A percentile compares a stretch with the other conserved stretches of the same genome.
phyloP scores from a whole-genome alignment of 2,797 vertebrate species.

The Falco cherrug region DNA sequence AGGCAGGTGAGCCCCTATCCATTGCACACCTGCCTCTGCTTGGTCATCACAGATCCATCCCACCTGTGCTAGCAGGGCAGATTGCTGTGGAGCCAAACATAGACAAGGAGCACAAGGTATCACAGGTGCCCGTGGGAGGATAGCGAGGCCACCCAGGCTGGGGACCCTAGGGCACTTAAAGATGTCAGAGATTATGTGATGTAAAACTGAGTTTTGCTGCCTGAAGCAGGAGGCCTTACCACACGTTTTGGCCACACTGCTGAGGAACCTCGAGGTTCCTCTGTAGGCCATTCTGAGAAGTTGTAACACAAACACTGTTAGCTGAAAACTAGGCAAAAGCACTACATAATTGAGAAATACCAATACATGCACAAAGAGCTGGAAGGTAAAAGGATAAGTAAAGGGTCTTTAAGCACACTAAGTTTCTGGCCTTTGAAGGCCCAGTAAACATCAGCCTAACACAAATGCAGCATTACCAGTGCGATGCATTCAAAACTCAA shows the following conservation, averaged over 20 bases:
- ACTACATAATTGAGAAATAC: not conserved
- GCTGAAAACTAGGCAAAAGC: not conserved
- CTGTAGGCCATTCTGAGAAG: not conserved
- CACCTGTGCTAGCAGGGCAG: not conserved
- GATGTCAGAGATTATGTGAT: not conserved
- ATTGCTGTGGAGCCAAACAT: not conserved
- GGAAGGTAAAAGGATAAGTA: not conserved
- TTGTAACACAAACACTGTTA: accelerated
- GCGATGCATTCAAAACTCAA: not conserved
- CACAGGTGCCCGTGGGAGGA: not conserved
- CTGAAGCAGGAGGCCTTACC: not conserved
- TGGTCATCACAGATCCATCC: not conserved
- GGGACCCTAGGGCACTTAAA: not conserved
- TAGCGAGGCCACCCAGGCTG: not conserved
- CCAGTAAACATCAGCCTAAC: not conserved
- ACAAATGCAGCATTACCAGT: not conserved
- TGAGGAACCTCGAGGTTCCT: not conserved
- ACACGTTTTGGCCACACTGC: not conserved
- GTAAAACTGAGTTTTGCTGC: not conserved
- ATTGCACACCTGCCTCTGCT: not conserved
- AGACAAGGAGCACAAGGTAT: not conserved
- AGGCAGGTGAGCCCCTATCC: not conserved
- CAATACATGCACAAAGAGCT: not conserved
- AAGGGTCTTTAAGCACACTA: not conserved
- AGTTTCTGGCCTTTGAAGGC: not conserved